Evolutionary conservation across 2,888 invertebrate genomes (phyloP).

Genomic region (Spodoptera littoralis): DNA sequence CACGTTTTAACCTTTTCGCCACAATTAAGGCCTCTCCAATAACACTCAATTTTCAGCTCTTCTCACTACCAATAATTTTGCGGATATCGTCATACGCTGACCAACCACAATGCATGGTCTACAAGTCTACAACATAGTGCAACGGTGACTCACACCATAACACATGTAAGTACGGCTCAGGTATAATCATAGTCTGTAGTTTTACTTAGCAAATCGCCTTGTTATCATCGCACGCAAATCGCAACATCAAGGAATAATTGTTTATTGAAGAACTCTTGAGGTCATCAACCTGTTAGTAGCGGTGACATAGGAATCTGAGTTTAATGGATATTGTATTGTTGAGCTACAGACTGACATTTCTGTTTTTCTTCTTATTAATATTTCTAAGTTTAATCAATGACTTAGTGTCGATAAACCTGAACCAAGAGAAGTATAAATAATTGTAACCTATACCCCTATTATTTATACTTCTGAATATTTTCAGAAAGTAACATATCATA

Average conservation of each 20-base stretch:
- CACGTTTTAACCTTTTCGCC: no score
- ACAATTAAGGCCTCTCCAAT: no score
- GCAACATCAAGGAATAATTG: constrained; percentile 32
- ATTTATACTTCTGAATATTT: no score
- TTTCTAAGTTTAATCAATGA: no score
- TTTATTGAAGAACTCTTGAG: constrained; percentile 24
- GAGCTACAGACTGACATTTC: not conserved
- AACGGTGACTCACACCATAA: constrained; percentile 31
- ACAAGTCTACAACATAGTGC: not conserved
- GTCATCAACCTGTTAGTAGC: constrained; percentile 15
- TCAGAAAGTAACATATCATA: no score
- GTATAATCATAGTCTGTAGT: constrained; percentile 19
- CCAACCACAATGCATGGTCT: constrained; percentile 1
- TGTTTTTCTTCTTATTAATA: no score
- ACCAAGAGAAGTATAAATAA: no score
- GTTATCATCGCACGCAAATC: constrained; percentile 42
- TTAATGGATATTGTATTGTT: not conserved
- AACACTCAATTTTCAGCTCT: no score
- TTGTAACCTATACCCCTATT: no score
- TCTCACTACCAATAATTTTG: no score
- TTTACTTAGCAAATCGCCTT: constrained; percentile 37
- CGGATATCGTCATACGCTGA: not conserved
- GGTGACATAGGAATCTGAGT: constrained; percentile 1
- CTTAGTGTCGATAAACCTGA: no score
- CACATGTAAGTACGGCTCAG: constrained; percentile 3